A percentile compares a stretch with the other conserved stretches of the same genome.
These are phyloP conservation scores for Calephelis perditalis DNA, from an alignment of 2,888 invertebrate genomes.

Conservation along the genomic window DNA sequence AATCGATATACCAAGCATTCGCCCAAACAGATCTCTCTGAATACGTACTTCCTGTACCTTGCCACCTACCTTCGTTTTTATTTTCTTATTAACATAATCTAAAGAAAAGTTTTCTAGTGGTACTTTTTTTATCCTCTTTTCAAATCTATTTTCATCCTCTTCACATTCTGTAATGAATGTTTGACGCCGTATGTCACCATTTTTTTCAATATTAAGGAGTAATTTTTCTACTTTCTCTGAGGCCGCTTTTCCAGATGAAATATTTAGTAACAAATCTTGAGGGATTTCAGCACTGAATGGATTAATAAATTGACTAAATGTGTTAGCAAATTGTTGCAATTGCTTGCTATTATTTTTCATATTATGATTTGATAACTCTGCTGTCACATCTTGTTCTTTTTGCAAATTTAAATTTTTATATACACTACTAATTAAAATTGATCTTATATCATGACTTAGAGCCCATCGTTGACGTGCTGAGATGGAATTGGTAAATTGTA, in stretches of 20 bases:
- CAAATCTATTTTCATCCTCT: conserved; percentile 9
- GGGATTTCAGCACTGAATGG: conserved; percentile 25
- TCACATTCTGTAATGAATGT: conserved; percentile 20
- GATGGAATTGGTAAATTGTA: conserved; percentile 30
- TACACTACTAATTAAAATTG: conserved; percentile 26
- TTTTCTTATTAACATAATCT: not conserved
- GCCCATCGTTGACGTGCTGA: conserved; percentile 31
- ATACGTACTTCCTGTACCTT: too few relatives aligned
- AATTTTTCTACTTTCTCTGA: conserved; percentile 23
- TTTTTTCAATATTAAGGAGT: conserved; percentile 22
- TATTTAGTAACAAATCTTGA: conserved; percentile 28
- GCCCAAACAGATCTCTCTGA: not conserved
- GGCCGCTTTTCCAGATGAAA: conserved; percentile 30
- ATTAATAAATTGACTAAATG: conserved; percentile 28
- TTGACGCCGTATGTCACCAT: conserved; percentile 18
- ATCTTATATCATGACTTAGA: conserved; percentile 31
- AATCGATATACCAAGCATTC: not conserved
- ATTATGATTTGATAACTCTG: conserved; percentile 24
- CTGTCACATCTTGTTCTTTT: conserved; percentile 22
- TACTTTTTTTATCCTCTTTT: not conserved
- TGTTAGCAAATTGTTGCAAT: conserved; percentile 24
- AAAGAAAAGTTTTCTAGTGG: not conserved
- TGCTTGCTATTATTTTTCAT: conserved; percentile 26
- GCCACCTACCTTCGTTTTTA: too few relatives aligned
- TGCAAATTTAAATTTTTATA: conserved; percentile 18